Conservation (phyloP, 1,140 invertebrate genomes). For the Drosophila paulistorum region DNA sequence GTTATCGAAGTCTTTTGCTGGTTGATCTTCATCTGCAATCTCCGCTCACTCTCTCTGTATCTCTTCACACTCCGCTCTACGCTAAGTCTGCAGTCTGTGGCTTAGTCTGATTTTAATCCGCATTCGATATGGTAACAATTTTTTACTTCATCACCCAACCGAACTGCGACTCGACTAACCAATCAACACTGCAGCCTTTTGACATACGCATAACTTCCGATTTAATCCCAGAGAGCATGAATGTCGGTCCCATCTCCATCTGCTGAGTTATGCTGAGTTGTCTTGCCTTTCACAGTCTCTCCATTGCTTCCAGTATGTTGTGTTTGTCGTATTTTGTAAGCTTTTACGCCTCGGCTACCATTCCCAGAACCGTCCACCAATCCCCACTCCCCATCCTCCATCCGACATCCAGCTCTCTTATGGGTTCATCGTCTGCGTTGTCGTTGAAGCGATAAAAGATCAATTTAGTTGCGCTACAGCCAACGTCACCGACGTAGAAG, state of each 20-base stretch:
- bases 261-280: slow-evolving; percentile 60
- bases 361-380: not conserved
- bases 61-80: too few species aligned
- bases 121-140: slow-evolving; percentile 82
- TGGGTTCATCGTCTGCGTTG: slow-evolving; percentile 21
- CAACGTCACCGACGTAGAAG: slow-evolving; percentile 17
- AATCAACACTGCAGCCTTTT: slow-evolving; percentile 49
- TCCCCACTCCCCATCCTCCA: too few species aligned
- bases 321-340: slow-evolving; percentile 80
- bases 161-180: slow-evolving; percentile 3
- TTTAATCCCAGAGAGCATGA: slow-evolving; percentile 77
- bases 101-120: slow-evolving; percentile 79
- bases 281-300: not conserved
- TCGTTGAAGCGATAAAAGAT: slow-evolving; percentile 80
- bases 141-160: slow-evolving; percentile 66
- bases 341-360: slow-evolving; percentile 77
- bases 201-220: slow-evolving; percentile 79
- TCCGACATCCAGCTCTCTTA: not conserved
- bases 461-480: slow-evolving; percentile 78
- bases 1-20: slow-evolving; percentile 43
- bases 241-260: slow-evolving; percentile 59
- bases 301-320: slow-evolving; percentile 32
- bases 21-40: slow-evolving; percentile 5
- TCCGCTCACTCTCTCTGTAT: too few species aligned
- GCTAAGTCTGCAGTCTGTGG: slow-evolving; percentile 25